Conservation (phyloP, 2,113 vertebrate species). For the Callionymus lyra region DNA sequence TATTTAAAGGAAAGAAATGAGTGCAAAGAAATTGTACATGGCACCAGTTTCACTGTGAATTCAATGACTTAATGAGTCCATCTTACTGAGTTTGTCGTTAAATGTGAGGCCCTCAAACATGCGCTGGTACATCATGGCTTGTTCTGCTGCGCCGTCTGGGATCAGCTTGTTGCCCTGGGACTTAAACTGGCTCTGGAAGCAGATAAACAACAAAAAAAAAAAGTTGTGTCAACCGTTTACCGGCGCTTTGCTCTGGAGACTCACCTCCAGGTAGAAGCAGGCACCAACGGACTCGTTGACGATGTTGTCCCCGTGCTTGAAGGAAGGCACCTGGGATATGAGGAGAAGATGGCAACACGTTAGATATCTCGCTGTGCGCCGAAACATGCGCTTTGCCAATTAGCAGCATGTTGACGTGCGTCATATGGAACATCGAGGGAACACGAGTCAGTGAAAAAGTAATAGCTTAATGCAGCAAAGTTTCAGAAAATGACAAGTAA, state of each 20-base stretch:
- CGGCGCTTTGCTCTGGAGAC: not conserved
- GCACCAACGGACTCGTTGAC: conserved; percentile 66
- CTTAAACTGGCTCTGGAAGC: conserved; percentile 57
- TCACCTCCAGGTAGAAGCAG: conserved; percentile 70
- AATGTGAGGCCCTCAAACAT: conserved; percentile 57
- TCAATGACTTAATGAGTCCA: not conserved
- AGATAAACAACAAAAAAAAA: not conserved
- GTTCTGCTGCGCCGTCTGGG: conserved; percentile 44
- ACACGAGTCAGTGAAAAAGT: no score
- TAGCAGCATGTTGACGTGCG: no score
- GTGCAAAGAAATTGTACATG: no score
- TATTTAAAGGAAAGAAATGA: no score
- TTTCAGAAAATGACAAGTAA: no score
- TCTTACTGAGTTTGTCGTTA: conserved; percentile 61
- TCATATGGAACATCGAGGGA: no score
- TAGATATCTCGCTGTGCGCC: no score
- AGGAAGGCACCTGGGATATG: conserved; percentile 57
- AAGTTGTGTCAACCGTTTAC: not conserved
- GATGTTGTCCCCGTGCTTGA: conserved; percentile 54
- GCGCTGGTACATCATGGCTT: conserved; percentile 61
- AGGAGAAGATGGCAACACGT: not conserved
- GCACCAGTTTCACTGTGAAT: not conserved
- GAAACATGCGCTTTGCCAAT: no score
- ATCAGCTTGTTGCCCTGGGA: conserved; percentile 60
- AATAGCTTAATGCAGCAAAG: no score